These are phyloP conservation scores for Heptranchias perlo DNA, from an alignment of 2,113 vertebrate genomes.

Conservation along the genomic window DNA sequence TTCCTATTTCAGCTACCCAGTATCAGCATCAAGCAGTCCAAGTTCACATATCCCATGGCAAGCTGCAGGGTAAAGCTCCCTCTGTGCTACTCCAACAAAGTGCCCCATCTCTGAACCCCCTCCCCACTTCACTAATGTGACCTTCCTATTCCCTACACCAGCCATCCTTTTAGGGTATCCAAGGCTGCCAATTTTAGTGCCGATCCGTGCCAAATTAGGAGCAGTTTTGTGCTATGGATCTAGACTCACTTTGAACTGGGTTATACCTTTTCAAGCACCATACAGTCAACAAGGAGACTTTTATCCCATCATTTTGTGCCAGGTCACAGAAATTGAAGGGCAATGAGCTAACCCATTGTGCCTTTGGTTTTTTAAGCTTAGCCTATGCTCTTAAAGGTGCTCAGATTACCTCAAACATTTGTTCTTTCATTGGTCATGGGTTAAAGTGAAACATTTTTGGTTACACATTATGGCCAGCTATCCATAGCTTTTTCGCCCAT, in stretches of 20 bases:
- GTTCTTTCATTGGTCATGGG: not conserved
- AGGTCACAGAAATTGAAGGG: not conserved
- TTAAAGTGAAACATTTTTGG: constrained; percentile 11
- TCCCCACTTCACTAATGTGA: not conserved
- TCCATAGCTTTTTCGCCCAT: constrained; percentile 37
- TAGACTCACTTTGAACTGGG: not conserved
- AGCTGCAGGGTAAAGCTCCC: not conserved
- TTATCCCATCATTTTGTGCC: not conserved
- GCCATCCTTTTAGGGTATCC: not conserved
- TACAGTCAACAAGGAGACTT: not conserved
- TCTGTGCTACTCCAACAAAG: not conserved
- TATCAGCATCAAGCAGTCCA: not conserved
- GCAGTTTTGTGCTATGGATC: not conserved
- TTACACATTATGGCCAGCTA: not conserved
- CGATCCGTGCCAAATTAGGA: not conserved
- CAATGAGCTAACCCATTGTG: not conserved
- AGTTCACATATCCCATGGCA: not conserved
- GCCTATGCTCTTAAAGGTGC: not conserved
- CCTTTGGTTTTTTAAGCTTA: not conserved
- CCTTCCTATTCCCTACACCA: not conserved
- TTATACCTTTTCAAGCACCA: not conserved
- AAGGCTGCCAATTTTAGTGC: not conserved
- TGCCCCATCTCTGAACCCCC: not conserved
- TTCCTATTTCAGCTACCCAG: not conserved
- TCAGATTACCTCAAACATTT: constrained; percentile 9